Evolutionary conservation across 2,797 vertebrate genomes (phyloP), one percentile per base, ranked within the genome.

Genomic region (Labroides dimidiatus): DNA sequence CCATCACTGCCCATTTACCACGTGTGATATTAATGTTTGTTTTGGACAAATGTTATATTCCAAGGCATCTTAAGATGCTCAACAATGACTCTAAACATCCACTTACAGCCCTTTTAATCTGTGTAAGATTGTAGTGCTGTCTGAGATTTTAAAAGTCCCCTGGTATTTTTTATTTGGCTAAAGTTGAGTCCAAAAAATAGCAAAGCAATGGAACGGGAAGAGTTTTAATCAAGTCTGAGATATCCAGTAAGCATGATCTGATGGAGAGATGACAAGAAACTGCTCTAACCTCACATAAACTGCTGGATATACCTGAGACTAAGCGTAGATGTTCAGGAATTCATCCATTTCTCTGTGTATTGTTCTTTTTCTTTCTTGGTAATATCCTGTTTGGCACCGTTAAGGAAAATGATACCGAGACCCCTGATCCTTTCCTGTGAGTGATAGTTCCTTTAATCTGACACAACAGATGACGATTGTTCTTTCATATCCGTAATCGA

Each of bases 231-330:
- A 23, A 53, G 1, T 39, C 12, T 21, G 13, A 0, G 1, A 23
- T 27, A 52, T 50, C 49, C 20, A 52, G 30, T 27, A 16, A 33
- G 16, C n/a, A 50, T 41, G 41, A 16, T 13, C 21, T 13, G 43
- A 45, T 49, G 41, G 2, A 16, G 15, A 15, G 11, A 48, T 27
- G 5, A 30, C 39, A 30, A 60, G 17, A 14, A 17, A 59, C 21
- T 14, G 0, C 21, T 75, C 55, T 37, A 43, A 69, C 10, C 17
- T 56, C 6, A 45, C 6, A 1, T 21, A 19, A 54, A 17, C 37
- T n/a, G 8, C 52, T 17, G 48, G 27, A 55, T 47, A 30, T 24
- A 69, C 37, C 64, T 57, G 66, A 61, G 77, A 69, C 14, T 16
- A 19, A 5, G 8, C 9, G 30, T 1, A n/a, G 27, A 54, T 14